Percentiles rank a stretch among this genome's conserved stretches.
phyloP scores from a whole-genome alignment of 2,797 vertebrate species.

The Oryzias sinensis region DNA sequence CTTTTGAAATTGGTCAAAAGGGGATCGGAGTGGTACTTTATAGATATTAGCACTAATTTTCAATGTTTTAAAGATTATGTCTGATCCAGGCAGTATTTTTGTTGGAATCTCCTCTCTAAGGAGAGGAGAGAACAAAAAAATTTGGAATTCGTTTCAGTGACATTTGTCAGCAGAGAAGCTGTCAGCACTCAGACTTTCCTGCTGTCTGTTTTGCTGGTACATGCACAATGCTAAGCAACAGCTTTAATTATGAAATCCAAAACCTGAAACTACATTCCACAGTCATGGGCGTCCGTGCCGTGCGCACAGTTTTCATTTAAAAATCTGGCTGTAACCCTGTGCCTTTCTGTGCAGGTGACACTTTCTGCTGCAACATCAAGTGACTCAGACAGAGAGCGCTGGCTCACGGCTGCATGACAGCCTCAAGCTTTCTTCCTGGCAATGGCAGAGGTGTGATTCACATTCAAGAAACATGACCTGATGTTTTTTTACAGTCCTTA shows the following conservation, averaged over 20 bases:
- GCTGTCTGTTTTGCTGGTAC: slow-evolving; percentile 12
- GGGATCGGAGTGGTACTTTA: no score
- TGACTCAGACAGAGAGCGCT: slow-evolving; percentile 39
- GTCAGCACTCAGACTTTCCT: slow-evolving; percentile 32
- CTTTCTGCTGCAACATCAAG: slow-evolving; percentile 29
- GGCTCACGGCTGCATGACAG: slow-evolving; percentile 22
- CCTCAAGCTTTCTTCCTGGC: slow-evolving; percentile 29
- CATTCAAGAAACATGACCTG: slow-evolving; percentile 35
- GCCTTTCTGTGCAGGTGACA: slow-evolving; percentile 31
- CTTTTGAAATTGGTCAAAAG: no score
- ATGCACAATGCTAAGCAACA: slow-evolving; percentile 30
- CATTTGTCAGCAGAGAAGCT: slow-evolving; percentile 28
- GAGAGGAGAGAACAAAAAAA: slow-evolving; percentile 32
- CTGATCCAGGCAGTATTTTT: slow-evolving; percentile 14
- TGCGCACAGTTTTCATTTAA: slow-evolving; percentile 35
- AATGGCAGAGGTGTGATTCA: slow-evolving; percentile 56
- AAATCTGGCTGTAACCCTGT: slow-evolving; percentile 20
- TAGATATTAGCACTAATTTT: background rate
- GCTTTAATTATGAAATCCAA: slow-evolving; percentile 55
- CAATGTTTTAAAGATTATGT: slow-evolving; percentile 11
- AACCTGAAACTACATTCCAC: slow-evolving; percentile 48
- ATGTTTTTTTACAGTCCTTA: slow-evolving; percentile 28
- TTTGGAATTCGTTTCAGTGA: slow-evolving; percentile 35
- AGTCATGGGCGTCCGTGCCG: slow-evolving; percentile 24
- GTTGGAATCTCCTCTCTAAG: slow-evolving; percentile 8